These are phyloP conservation scores for Gibbula magus DNA, from an alignment of 2,888 invertebrate genomes.

Conservation along the genomic window DNA sequence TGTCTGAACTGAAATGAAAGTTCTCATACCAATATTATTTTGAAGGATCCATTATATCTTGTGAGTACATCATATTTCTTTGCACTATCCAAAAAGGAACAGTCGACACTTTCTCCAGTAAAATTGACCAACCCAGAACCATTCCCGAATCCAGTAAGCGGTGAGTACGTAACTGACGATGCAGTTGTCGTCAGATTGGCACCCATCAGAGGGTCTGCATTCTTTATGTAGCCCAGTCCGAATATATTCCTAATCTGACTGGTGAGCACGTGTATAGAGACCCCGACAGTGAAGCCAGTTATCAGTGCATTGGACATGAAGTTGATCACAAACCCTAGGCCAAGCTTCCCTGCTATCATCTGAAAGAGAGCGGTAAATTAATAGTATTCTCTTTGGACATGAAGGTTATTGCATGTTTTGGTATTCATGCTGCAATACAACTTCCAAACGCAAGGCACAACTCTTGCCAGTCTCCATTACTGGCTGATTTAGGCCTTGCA, in stretches of 20 bases:
- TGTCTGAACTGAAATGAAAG: too few species aligned
- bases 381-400: too few species aligned
- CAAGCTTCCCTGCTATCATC: constrained; percentile 47
- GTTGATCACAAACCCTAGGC: constrained; percentile 50
- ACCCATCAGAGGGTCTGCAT: background rate
- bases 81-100: background rate
- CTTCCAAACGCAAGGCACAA: too few species aligned
- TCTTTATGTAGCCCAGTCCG: constrained; percentile 68
- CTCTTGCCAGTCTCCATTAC: too few species aligned
- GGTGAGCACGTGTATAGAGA: constrained; percentile 86
- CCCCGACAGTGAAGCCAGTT: constrained; percentile 89
- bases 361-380: constrained; percentile 4
- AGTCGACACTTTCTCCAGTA: background rate
- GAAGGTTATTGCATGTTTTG: too few species aligned
- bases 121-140: background rate
- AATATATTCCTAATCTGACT: constrained; percentile 80
- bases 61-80: background rate
- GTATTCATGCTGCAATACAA: too few species aligned
- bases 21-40: constrained; percentile 7
- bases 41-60: constrained; percentile 12
- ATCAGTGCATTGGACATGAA: constrained; percentile 78
- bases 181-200: background rate
- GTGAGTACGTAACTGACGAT: background rate
- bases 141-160: background rate
- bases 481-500: too few species aligned